phyloP scores from a whole-genome alignment of 2,113 vertebrate species.

The human (Homo sapiens) region DNA sequence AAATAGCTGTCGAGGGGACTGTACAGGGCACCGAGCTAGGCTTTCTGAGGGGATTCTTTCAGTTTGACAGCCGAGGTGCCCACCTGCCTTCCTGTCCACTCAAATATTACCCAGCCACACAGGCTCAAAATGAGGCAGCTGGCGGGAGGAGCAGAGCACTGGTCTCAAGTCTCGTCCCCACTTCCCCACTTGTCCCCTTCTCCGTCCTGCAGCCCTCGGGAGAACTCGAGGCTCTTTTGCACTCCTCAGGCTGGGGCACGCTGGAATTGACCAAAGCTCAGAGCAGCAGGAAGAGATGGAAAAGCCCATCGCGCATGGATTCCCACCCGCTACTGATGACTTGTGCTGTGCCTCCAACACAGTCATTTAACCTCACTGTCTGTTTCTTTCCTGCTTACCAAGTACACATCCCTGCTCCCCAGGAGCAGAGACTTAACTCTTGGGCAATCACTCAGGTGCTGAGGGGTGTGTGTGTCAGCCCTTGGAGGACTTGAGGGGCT shows the following conservation, averaged over 20 bases:
- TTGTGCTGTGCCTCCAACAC: background rate
- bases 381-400: background rate
- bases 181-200: background rate
- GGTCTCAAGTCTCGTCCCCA: background rate
- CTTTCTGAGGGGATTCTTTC: background rate
- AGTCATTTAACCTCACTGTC: background rate
- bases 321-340: fast-evolving
- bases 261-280: background rate
- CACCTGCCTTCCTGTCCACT: background rate
- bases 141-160: background rate
- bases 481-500: background rate
- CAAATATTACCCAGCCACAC: background rate
- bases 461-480: background rate
- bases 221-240: background rate
- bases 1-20: fast-evolving
- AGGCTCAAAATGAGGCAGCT: background rate
- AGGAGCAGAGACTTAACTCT: background rate
- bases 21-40: fast-evolving
- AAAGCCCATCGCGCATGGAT: fast-evolving
- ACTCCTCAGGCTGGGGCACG: background rate
- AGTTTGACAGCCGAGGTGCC: background rate
- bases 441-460: background rate
- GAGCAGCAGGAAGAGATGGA: background rate
- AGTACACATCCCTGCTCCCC: background rate
- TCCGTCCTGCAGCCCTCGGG: fast-evolving